Evolutionary conservation across 53 echinoderm and acorn worm genomes (phyloP), one percentile per base, ranked within the genome.

Genomic region (Zoroaster sp.): DNA sequence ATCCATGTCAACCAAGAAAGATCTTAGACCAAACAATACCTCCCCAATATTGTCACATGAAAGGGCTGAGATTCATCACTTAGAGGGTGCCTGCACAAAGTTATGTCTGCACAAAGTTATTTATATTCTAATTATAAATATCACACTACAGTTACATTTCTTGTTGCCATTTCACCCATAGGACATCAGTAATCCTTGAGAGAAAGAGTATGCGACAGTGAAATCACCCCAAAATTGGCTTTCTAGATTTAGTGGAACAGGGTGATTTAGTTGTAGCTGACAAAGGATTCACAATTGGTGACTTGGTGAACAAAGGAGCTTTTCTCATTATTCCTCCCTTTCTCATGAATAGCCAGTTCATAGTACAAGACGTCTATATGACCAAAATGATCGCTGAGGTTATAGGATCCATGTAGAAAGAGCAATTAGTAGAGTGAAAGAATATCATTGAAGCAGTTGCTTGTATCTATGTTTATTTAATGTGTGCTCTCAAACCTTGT

Each of bases 211-310:
- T 91, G 87, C 17, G 77, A 77, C 41, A 18, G 69, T 45, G 65
- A 68, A 33, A 91, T 91, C 44, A 76, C 75, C 47, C 74, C 9
- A 31, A 66, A n/a, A 74, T 77, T 40, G 83, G 83, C 17, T 87
- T 87, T 45, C 66, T 91, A 0, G 32, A 68, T 18, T 65, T 75
- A 31, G 31, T 91, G 36, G 69, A 91, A 21, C 74, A 43, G 44
- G 87, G 87, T 14, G 91, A 91, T 46, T 33, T 77, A 30, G 75
- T 87, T 38, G 51, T 87, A 40, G 78, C 87, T 11, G 68, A 91
- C 59, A 77, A 59, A 35, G 87, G 86, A 17, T 91, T 87, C 39
- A 77, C 86, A 18, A 67, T 87, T 17, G 38, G 31, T 3, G 72
- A 72, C n/a, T 72, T 72, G 72, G 72, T 72, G 40, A 9, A 36